Conservation (phyloP, 2,113 vertebrate species). For the Phaethon lepturus region DNA sequence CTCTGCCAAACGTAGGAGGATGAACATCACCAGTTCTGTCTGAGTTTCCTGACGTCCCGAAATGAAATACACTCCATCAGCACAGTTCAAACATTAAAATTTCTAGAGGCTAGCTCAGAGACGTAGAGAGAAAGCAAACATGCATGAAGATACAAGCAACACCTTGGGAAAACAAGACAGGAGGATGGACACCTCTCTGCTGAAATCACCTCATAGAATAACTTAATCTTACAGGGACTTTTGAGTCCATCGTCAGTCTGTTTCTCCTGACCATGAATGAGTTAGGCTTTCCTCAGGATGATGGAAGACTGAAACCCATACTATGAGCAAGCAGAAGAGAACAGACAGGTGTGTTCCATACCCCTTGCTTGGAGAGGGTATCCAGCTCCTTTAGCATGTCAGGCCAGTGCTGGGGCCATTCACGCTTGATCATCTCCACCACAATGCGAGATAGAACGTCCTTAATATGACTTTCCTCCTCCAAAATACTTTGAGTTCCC, state of each 20-base stretch:
- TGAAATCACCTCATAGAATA: not conserved
- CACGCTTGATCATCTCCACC: slow-evolving; percentile 97
- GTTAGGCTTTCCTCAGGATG: not conserved
- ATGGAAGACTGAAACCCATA: not conserved
- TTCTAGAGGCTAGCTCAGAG: not conserved
- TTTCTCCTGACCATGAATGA: not conserved
- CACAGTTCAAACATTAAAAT: not conserved
- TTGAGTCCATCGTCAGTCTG: not conserved
- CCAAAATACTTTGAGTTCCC: slow-evolving; percentile 90
- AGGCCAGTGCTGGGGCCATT: slow-evolving; percentile 98
- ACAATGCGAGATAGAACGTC: slow-evolving; percentile 92
- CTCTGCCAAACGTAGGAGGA: slow-evolving; percentile 92
- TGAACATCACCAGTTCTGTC: slow-evolving; percentile 97
- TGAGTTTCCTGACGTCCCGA: slow-evolving; percentile 86
- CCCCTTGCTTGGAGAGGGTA: slow-evolving; percentile 88
- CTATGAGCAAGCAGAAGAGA: not conserved
- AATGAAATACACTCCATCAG: slow-evolving; percentile 31
- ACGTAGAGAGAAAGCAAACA: not conserved
- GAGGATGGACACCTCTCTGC: not conserved
- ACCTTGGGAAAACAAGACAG: not conserved
- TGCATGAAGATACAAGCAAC: not conserved
- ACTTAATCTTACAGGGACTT: not conserved
- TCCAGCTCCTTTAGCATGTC: slow-evolving; percentile 96
- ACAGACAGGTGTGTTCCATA: slow-evolving; percentile 60
- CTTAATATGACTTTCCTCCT: slow-evolving; percentile 96